Conservation (phyloP, 2,888 invertebrate genomes). For the Hemaris fuciformis region DNA sequence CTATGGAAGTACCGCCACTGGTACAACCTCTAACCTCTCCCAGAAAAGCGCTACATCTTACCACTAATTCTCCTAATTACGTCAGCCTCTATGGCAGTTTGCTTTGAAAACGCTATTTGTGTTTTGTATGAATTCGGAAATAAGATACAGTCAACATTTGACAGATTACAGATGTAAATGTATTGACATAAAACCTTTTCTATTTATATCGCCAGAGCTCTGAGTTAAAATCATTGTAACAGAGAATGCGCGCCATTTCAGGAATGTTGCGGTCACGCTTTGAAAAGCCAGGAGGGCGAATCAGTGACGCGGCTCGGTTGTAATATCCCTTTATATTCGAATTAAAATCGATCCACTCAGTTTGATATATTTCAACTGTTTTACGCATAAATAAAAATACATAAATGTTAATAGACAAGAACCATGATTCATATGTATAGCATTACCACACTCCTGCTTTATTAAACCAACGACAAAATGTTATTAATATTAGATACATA, state of each 20-base stretch:
- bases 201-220: slow-evolving; percentile 12
- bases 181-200: neutral
- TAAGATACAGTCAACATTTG: too few relatives aligned
- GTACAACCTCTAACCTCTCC: too few relatives aligned
- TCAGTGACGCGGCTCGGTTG: slow-evolving; percentile 26
- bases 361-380: neutral
- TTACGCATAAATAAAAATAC: too few relatives aligned
- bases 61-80: too few relatives aligned
- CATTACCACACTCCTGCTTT: neutral
- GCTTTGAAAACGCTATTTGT: too few relatives aligned
- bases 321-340: slow-evolving; percentile 28
- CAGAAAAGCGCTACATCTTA: too few relatives aligned
- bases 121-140: too few relatives aligned
- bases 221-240: slow-evolving; percentile 34
- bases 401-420: neutral
- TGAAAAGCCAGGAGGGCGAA: slow-evolving; percentile 26
- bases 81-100: too few relatives aligned
- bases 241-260: slow-evolving; percentile 35
- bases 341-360: slow-evolving; percentile 15
- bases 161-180: too few relatives aligned
- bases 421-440: too few relatives aligned
- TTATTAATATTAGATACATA: neutral
- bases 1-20: too few relatives aligned
- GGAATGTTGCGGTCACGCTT: slow-evolving; percentile 42
- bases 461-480: neutral